Base-by-base conservation (phyloP, 37 sponge, comb jelly and placozoan genomes). In the Geodia barretti region DNA sequence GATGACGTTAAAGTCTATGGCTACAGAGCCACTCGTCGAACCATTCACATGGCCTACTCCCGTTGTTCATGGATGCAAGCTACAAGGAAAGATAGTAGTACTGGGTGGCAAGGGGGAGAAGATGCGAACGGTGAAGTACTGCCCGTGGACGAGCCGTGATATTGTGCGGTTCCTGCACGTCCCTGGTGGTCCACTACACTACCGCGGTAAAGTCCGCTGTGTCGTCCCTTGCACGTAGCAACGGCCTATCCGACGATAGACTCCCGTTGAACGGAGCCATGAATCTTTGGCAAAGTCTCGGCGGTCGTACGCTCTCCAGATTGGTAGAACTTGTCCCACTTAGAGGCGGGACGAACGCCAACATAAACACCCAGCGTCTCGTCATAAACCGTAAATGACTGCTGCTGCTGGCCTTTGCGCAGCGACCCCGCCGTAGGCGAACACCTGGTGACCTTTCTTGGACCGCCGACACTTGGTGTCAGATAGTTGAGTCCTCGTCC, bases 41-140 rank as follows among this genome's bases (percentile, higher is more conserved):
- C 87, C 88, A 87, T 41, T 71, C 30, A 38, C 83, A 82, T 1
- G 25, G 0, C 25, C 67, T 60, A 2, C 39, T 14, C 37, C 34
- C 14, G 34, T 11, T 5, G 59, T 37, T 68, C 26, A n/a, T 38
- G 33, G 17, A 24, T 33, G 26, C 90, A 90, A 20, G 62, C 63
- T 1, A 85, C 20, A 14, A 80, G 9, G 20, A 81, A 29, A 74
- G 30, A 72, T 77, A 90, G 59, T 81, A 90, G 41, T 47, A 90
- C 41, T 81, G 76, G 2, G 90, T 85, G 0, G 28, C n/a, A n/a
- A 20, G 14, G 64, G 63, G n/a, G 64, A 41, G 26, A n/a, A 21
- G 20, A 72, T 32, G 35, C 41, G 66, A 28, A 42, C 73, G 0
- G 83, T 76, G 41, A 84, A 69, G 23, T 84, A 32, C 24, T 2